These are phyloP conservation scores for Brachionus rubens DNA, from an alignment of 1,140 invertebrate genomes.

Conservation along the genomic window DNA sequence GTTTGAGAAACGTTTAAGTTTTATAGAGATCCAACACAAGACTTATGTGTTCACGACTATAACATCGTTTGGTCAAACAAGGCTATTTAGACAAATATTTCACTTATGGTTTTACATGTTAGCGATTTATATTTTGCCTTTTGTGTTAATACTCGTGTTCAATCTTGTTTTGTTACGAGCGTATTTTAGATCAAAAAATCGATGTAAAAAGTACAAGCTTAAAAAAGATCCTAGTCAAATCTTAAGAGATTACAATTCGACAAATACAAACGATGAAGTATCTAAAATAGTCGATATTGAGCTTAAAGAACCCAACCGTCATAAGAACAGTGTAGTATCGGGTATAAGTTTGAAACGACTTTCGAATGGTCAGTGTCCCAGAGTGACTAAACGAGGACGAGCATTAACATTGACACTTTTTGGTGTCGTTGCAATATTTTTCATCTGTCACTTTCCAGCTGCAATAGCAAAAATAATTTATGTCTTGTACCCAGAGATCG, in stretches of 20 bases:
- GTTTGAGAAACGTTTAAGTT: conserved; percentile 28
- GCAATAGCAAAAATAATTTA: conserved; percentile 32
- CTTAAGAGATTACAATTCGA: conserved; percentile 34
- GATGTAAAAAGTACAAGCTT: conserved; percentile 40
- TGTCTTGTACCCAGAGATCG: neutral
- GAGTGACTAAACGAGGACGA: too few species aligned
- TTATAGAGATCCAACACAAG: conserved; percentile 17
- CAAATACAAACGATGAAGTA: neutral
- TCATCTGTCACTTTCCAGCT: conserved; percentile 32
- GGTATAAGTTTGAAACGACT: neutral
- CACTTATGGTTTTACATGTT: conserved; percentile 44
- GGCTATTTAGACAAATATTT: conserved; percentile 34
- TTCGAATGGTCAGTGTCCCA: neutral
- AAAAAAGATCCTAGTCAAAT: conserved; percentile 18
- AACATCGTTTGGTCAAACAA: conserved; percentile 5
- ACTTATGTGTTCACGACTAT: conserved; percentile 33
- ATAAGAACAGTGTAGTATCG: conserved; percentile 25
- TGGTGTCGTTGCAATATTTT: conserved; percentile 42
- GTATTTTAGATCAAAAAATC: conserved; percentile 23
- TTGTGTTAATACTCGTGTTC: conserved; percentile 5
- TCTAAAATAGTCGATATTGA: neutral
- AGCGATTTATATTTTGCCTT: conserved; percentile 41
- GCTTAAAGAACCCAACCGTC: neutral
- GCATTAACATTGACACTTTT: conserved; percentile 4
- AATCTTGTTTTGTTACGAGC: conserved; percentile 5